Evolutionary conservation across 2,797 vertebrate genomes (phyloP), one percentile per base, ranked within the genome.

Genomic region (Lerista edwardsae): DNA sequence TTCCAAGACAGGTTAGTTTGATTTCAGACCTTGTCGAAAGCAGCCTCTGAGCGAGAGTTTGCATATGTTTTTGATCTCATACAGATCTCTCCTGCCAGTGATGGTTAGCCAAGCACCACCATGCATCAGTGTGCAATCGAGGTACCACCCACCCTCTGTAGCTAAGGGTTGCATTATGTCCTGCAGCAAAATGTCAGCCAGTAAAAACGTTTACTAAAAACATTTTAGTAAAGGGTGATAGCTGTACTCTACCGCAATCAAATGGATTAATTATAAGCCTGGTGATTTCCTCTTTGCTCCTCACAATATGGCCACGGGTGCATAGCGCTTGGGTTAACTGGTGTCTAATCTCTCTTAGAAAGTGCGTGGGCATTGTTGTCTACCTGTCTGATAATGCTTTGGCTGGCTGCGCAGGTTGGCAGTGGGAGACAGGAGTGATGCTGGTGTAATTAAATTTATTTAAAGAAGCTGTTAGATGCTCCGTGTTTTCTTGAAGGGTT

Each of bases 1-100:
- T 92, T 95, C 96, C 94, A 98, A 98, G 94, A 97, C 97, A 93
- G 98, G 98, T 98, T 90, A 94, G 97, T 91, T 36, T 34, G 44
- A 15, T 23, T 12, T 34, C 6, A 12, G 21, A 25, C 51, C 44
- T 34, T 51, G 31, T 21, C 10, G 25, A 10, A 1, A 12, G 36
- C 11, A 19, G 7, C 27, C 7, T 6, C 23, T 29, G 31, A 11
- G 12, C 12, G 9, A 17, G 23, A 27, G 67, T 11, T 2, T 36
- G 47, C 27, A 29, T 44, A 5, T 55, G 74, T 9, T 23, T 23
- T 36, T 23, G 39, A 19, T n/a, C 1, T 15, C 7, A 34, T 23
- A 0, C 3, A 15, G 23, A 34, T 31, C 25, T 19, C 65, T 57
- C 55, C 31, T 15, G 25, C 12, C 47, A 3, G 2, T 1, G 21